These are phyloP conservation scores for Lysandra coridon DNA, from an alignment of 2,888 invertebrate species.

Conservation along the genomic window DNA sequence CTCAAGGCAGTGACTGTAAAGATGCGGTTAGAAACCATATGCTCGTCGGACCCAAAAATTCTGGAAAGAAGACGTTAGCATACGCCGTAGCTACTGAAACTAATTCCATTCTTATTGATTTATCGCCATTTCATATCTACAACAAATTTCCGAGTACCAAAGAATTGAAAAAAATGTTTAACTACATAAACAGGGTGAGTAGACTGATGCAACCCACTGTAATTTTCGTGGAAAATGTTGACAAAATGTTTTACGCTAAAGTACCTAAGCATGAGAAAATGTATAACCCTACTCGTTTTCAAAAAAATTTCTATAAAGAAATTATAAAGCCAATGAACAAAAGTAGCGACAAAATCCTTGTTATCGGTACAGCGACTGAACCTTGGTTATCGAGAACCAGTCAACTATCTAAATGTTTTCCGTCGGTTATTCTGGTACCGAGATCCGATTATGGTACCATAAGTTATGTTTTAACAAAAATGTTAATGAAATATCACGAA, in stretches of 20 bases:
- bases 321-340: constrained; percentile 84
- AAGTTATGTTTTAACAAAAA: constrained; percentile 74
- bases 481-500: constrained; percentile 81
- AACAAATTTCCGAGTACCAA: constrained; percentile 85
- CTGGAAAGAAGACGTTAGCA: constrained; percentile 86
- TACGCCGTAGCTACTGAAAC: constrained; percentile 88
- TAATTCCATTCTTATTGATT: constrained; percentile 87
- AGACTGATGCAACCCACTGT: constrained; percentile 86
- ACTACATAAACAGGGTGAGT: constrained; percentile 84
- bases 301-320: constrained; percentile 83
- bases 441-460: constrained; percentile 82
- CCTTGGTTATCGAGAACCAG: constrained; percentile 82
- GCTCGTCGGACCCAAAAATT: constrained; percentile 84
- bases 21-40: constrained; percentile 81
- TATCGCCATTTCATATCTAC: constrained; percentile 84
- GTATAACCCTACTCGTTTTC: constrained; percentile 85
- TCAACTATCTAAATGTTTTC: constrained; percentile 78
- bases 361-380: constrained; percentile 84
- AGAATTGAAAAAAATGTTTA: constrained; percentile 83
- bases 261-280: constrained; percentile 82
- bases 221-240: constrained; percentile 84
- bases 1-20: constrained; percentile 71
- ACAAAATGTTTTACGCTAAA: constrained; percentile 85
- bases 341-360: constrained; percentile 83
- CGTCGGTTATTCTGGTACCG: constrained; percentile 78